phyloP scores from a whole-genome alignment of 2,113 vertebrate species.

The Petaurus breviceps region DNA sequence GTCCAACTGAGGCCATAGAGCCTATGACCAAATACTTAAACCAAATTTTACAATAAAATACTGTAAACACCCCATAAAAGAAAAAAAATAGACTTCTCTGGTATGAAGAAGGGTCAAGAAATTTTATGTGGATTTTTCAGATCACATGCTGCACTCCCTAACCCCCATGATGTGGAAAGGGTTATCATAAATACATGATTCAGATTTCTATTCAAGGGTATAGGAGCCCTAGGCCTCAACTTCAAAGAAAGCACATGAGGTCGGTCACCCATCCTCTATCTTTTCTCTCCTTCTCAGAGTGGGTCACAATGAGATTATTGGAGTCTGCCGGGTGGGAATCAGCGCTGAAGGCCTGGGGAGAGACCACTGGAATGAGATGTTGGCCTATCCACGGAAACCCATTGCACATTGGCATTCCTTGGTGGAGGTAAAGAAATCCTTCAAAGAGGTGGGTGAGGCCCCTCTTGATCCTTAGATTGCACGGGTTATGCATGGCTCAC shows the following conservation, averaged over 20 bases:
- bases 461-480: slow-evolving; percentile 10
- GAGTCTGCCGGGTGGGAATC: slow-evolving; percentile 93
- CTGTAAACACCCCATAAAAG: too few species aligned
- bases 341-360: slow-evolving; percentile 93
- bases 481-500: slow-evolving; percentile 12
- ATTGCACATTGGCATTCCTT: slow-evolving; percentile 98
- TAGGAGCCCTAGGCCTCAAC: neutral
- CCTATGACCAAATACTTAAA: too few species aligned
- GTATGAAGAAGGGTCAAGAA: too few species aligned
- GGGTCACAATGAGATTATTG: slow-evolving; percentile 98
- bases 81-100: too few species aligned
- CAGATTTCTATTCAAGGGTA: neutral
- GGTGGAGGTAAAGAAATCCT: slow-evolving; percentile 96
- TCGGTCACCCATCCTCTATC: fast-evolving
- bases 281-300: slow-evolving; percentile 85
- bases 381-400: slow-evolving; percentile 97
- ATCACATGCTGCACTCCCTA: too few species aligned
- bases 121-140: too few species aligned
- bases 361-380: slow-evolving; percentile 99
- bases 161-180: too few species aligned
- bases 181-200: neutral
- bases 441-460: slow-evolving; percentile 92
- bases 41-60: too few species aligned
- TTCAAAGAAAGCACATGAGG: neutral
- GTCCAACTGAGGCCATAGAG: too few species aligned